Evolutionary conservation across 2,888 invertebrate genomes (phyloP).

Genomic region (Caenorhabditis sp.): DNA sequence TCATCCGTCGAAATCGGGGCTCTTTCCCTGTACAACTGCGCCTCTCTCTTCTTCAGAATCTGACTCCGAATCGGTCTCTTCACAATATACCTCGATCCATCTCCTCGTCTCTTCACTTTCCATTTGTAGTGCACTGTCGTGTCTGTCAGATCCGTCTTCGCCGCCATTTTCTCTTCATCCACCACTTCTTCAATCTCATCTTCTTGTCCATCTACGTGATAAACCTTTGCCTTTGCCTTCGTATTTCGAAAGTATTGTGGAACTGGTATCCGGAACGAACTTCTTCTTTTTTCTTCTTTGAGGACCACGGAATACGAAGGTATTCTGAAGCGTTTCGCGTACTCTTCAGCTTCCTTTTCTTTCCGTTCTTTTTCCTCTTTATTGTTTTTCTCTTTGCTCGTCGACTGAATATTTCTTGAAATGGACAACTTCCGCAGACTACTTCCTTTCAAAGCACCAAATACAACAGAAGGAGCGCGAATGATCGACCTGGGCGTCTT

Average conservation of each 20-base stretch:
- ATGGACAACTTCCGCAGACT: constrained; percentile 58
- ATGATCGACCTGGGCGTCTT: constrained; percentile 37
- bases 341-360: constrained; percentile 57
- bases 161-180: constrained; percentile 61
- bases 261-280: constrained; percentile 56
- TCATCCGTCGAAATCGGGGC: constrained; percentile 89
- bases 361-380: constrained; percentile 46
- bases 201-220: constrained; percentile 38
- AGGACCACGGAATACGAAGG: constrained; percentile 62
- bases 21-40: constrained; percentile 88
- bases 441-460: constrained; percentile 57
- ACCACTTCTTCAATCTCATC: constrained; percentile 63
- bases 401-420: constrained; percentile 39
- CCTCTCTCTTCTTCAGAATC: constrained; percentile 87
- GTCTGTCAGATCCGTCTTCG: constrained; percentile 37
- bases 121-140: constrained; percentile 68
- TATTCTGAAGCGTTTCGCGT: constrained; percentile 59
- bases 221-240: constrained; percentile 44
- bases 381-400: constrained; percentile 45
- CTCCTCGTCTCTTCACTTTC: constrained; percentile 87
- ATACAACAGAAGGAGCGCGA: constrained; percentile 45
- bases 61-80: constrained; percentile 87
- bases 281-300: constrained; percentile 56
- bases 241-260: constrained; percentile 56
- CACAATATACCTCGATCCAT: constrained; percentile 90